Base-by-base conservation (phyloP, 2,113 vertebrate species). In the Gymnogyps californianus region DNA sequence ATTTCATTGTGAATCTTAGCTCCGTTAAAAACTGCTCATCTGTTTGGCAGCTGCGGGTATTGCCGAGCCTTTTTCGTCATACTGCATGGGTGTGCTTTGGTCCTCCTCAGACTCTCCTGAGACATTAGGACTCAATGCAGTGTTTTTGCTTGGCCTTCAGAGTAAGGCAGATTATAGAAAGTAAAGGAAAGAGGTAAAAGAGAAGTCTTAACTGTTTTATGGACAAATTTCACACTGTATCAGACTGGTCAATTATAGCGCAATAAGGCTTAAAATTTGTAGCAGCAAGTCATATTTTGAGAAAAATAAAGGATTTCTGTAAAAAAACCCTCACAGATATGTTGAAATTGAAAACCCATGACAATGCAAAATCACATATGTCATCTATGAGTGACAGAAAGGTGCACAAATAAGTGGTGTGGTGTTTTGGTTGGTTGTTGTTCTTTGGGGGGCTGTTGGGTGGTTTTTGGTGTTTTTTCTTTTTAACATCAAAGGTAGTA, bases 11-110 rank as follows among this genome's bases (percentile, higher is more conserved):
- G 95, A 92, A 91, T 88, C 93, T 95, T 69, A 78, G 92, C 89
- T 96, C 93, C 0, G 1, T 91, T 96, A 96, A 89, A 91, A 96
- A 76, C 96, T 91, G 92, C 92, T 98, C 97, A 98, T 98, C 98
- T 98, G 97, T 94, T 91, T 94, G 96, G 97, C 98, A 98, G 98
- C 97, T 98, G 98, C 5, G 85, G 85, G 80, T 92, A 72, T 28
- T 65, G 84, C 90, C 51, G 91, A 93, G 90, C 44, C 38, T 80
- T 90, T 96, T 95, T 96, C 71, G 95, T 88, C 96, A 69, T 8
- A 57, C 38, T 74, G 38, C 59, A 92, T 44, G 89, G 52, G 40
- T 94, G 77, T 85, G 46, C 88, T 93, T 66, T 59, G 81, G 83
- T 83, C 79, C 65, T 94, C 58, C 78, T 19, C n/a, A n/a, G 3